These are phyloP conservation scores for Heterocephalus glaber DNA, from an alignment of 2,113 vertebrate genomes.

Conservation along the genomic window DNA sequence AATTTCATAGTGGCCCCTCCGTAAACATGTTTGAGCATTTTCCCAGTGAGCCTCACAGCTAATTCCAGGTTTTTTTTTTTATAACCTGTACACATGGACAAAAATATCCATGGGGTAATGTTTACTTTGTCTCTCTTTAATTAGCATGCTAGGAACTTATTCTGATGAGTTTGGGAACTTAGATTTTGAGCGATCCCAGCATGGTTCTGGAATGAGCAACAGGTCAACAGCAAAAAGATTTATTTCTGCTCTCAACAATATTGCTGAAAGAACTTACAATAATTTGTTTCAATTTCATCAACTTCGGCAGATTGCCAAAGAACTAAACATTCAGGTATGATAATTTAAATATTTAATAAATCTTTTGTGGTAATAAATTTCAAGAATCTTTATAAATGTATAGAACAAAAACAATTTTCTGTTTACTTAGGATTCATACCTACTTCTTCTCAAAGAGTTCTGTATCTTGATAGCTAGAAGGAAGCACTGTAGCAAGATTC, in stretches of 20 bases:
- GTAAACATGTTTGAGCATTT: slow-evolving; percentile 19
- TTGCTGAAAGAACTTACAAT: slow-evolving; percentile 92
- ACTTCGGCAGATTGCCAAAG: slow-evolving; percentile 90
- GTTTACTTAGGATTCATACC: slow-evolving; percentile 7
- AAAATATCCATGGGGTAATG: slow-evolving; percentile 43
- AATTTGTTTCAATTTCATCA: slow-evolving; percentile 93
- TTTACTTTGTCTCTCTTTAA: slow-evolving; percentile 76
- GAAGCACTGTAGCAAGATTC: not conserved
- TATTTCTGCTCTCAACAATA: slow-evolving; percentile 90
- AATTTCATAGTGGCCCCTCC: not conserved
- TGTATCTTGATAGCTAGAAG: not conserved
- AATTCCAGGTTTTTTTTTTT: slow-evolving; percentile 47
- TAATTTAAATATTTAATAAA: slow-evolving; percentile 1
- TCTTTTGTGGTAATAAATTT: slow-evolving; percentile 16
- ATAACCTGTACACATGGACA: not conserved
- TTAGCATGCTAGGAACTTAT: slow-evolving; percentile 93
- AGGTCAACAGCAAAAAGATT: slow-evolving; percentile 92
- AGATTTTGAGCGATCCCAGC: slow-evolving; percentile 97
- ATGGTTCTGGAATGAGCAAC: slow-evolving; percentile 97
- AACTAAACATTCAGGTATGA: slow-evolving; percentile 91
- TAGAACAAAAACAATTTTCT: not conserved
- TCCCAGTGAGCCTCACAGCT: not conserved
- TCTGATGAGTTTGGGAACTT: slow-evolving; percentile 96
- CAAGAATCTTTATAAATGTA: slow-evolving; percentile 34
- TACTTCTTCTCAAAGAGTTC: slow-evolving; percentile 27